These are phyloP conservation scores for Gasterosteus nipponicus DNA, from an alignment of 2,113 vertebrate genomes.

Conservation along the genomic window DNA sequence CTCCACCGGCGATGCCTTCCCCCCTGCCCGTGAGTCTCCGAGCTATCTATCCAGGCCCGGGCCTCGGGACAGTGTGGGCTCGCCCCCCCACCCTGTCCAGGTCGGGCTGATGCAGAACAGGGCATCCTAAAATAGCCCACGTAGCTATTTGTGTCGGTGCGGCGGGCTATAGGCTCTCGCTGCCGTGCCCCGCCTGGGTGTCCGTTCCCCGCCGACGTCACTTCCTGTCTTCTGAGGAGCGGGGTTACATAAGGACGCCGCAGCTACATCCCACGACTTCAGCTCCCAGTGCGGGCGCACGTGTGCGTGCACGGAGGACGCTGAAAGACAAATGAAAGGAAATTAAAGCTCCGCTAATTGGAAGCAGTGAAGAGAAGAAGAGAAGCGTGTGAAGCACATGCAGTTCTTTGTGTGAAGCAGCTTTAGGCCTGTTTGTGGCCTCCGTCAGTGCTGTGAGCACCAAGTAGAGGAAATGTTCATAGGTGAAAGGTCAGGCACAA, in stretches of 20 bases:
- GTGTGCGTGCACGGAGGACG: conserved; percentile 44
- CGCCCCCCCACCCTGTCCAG: too few relatives aligned
- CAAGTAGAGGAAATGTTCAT: not conserved
- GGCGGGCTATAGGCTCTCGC: conserved; percentile 51
- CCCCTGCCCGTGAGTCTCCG: not conserved
- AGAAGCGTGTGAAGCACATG: not conserved
- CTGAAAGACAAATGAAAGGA: conserved; percentile 43
- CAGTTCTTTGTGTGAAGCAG: not conserved
- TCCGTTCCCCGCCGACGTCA: conserved; percentile 44
- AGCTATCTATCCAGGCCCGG: too few relatives aligned
- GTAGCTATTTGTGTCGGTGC: conserved; percentile 60
- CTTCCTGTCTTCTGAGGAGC: conserved; percentile 65
- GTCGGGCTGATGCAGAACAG: conserved; percentile 39
- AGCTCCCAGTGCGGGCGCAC: conserved; percentile 25
- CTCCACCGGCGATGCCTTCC: not conserved
- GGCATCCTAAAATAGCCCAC: conserved; percentile 60
- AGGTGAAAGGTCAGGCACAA: not conserved
- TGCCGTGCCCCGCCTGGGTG: conserved; percentile 52
- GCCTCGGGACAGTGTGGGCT: conserved; percentile 36
- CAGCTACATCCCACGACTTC: conserved; percentile 62
- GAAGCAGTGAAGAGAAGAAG: not conserved
- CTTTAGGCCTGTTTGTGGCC: not conserved
- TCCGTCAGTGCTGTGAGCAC: not conserved
- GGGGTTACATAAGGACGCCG: conserved; percentile 66
- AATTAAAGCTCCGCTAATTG: conserved; percentile 25